Base-by-base conservation (phyloP, 2,113 vertebrate genomes). In the Fulmarus glacialis region DNA sequence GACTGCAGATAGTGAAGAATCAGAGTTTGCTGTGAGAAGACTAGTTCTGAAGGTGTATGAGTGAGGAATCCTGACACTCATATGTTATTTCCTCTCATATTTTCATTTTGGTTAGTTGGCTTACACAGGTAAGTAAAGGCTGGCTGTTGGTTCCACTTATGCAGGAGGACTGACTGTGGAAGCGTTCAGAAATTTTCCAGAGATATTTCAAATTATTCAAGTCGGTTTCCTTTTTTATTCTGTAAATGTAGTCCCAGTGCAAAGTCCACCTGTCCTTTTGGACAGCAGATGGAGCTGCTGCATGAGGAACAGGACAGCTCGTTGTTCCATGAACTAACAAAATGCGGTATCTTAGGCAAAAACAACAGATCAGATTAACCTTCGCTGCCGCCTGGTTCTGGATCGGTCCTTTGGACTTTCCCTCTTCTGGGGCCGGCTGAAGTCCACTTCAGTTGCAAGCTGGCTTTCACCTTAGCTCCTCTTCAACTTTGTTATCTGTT, bases 271-370 rank as follows among this genome's bases (percentile, higher is more conserved):
- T 52, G 88, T 59, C 36, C 9, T 20, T 83, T 43, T 63, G 63
- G 53, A 43, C 97, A 94, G 92, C 71, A 97, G 97, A 78, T 97
- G 97, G 97, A 90, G 88, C 91, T 95, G 62, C 83, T 90, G 89
- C 75, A 43, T 68, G 92, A 55, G 68, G 58, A 96, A 89, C 74
- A 60, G 53, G 19, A 34, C 43, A 40, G 36, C 36, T 75, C 48
- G 40, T 6, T 0, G 3, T 40, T 59, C 78, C 34, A 7, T 21
- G 42, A 82, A 4, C 16, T 62, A 4, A 2, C 0, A 2, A 36
- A 55, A 43, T 5, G 15, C 5, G 32, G 8, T 18, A 4, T 29
- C n/a, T 15, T 11, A 22, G 30, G 53, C 30, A 53, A 77, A 93
- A 84, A 4, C 12, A 12, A 3, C 8, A 2, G 6, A n/a, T 56